A percentile compares a stretch with the other conserved stretches of the same genome.
Evolutionary conservation across 2,888 invertebrate genomes (phyloP).

Genomic region (Netelia virgata): DNA sequence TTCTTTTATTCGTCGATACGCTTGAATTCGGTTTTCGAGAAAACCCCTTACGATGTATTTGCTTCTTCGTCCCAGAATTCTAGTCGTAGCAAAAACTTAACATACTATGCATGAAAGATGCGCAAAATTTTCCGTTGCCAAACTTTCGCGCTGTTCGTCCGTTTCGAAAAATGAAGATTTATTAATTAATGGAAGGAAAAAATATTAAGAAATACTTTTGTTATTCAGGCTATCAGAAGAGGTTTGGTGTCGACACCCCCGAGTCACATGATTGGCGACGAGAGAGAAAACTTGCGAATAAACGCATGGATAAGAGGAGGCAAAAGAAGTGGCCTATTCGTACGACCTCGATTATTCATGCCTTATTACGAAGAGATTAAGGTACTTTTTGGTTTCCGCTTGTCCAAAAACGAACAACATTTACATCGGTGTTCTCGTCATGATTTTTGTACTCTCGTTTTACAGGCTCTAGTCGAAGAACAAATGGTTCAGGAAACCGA

Average conservation of each 20-base stretch:
- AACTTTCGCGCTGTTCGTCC: slow-evolving; percentile 11
- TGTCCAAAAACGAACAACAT: not conserved
- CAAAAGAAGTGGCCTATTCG: slow-evolving; percentile 90
- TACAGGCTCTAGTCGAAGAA: slow-evolving; percentile 92
- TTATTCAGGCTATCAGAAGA: slow-evolving; percentile 87
- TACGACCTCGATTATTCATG: slow-evolving; percentile 95
- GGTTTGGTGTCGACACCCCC: slow-evolving; percentile 93
- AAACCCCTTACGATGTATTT: too few species aligned
- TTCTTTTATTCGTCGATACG: not conserved
- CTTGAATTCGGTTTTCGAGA: too few species aligned
- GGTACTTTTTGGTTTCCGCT: slow-evolving; percentile 84
- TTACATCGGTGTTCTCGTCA: slow-evolving; percentile 16
- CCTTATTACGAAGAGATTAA: slow-evolving; percentile 98
- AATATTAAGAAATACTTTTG: not conserved
- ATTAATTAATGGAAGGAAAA: too few species aligned
- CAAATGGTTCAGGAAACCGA: slow-evolving; percentile 93
- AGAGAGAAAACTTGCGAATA: slow-evolving; percentile 87
- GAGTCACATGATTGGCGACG: slow-evolving; percentile 93
- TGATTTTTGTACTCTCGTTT: slow-evolving; percentile 48
- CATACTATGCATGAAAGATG: too few species aligned
- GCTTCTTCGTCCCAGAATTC: too few species aligned
- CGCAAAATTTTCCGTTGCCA: not conserved
- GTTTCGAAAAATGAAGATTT: not conserved
- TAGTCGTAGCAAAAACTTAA: too few species aligned
- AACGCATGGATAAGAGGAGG: slow-evolving; percentile 93